Conservation (phyloP, 2,113 vertebrate genomes). For the Tachycineta bicolor region DNA sequence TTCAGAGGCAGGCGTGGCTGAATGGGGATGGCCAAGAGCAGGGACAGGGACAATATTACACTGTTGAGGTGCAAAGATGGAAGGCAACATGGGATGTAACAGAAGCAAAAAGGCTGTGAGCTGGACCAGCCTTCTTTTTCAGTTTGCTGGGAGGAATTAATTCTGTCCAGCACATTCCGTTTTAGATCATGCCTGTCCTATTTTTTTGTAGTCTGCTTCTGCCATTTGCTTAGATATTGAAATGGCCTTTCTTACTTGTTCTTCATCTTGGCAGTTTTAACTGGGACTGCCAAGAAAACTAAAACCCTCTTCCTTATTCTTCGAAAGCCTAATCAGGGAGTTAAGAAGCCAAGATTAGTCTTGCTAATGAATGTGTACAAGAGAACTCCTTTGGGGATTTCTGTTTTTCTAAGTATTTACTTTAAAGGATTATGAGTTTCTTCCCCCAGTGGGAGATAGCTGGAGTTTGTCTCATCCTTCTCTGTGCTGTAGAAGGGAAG, state of each 20-base stretch:
- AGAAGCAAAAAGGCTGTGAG: neutral
- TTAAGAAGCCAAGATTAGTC: neutral
- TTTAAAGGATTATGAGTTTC: neutral
- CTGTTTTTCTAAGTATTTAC: neutral
- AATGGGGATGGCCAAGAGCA: neutral
- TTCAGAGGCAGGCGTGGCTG: accelerated
- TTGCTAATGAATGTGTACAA: neutral
- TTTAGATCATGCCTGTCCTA: neutral
- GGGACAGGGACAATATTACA: neutral
- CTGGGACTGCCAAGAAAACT: neutral
- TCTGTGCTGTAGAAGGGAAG: neutral
- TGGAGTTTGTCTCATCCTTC: neutral
- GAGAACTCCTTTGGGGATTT: neutral
- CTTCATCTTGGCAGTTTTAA: neutral
- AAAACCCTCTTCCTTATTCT: neutral
- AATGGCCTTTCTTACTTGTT: neutral
- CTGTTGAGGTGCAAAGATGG: neutral
- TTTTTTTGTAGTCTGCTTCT: neutral
- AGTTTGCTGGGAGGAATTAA: neutral
- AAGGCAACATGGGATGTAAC: neutral
- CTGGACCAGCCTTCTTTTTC: neutral
- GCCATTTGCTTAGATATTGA: neutral
- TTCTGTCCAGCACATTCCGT: neutral
- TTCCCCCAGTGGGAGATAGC: neutral
- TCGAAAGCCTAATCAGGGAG: neutral